Conservation (phyloP, 2,888 invertebrate genomes). For the Ormyrus nitidulus region DNA sequence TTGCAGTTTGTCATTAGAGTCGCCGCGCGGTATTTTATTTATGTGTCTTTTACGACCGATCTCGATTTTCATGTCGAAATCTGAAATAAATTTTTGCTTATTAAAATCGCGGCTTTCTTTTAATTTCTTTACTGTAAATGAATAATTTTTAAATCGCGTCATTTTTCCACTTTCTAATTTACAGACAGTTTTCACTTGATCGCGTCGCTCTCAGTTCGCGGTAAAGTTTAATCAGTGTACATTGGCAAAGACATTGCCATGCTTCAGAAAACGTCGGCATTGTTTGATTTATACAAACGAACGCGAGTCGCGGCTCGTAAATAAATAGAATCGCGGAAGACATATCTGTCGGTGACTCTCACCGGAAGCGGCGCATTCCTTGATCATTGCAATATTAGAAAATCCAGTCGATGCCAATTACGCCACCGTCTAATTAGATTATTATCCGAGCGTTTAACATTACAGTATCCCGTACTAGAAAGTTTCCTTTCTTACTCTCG, state of each 20-base stretch:
- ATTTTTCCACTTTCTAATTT: slow-evolving; percentile 8
- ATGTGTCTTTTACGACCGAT: slow-evolving; percentile 43
- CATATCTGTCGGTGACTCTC: too few relatives aligned
- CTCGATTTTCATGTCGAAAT: slow-evolving; percentile 42
- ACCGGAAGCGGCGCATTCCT: too few relatives aligned
- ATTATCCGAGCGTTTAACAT: neutral
- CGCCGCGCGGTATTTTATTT: slow-evolving; percentile 33
- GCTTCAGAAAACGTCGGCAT: slow-evolving; percentile 17
- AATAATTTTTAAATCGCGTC: neutral
- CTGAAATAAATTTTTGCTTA: neutral
- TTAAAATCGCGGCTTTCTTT: too few relatives aligned
- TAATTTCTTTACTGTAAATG: too few relatives aligned
- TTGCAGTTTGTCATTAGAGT: slow-evolving; percentile 42
- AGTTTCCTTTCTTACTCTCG: neutral
- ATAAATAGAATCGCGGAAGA: slow-evolving; percentile 26
- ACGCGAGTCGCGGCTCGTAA: neutral
- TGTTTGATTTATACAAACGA: neutral
- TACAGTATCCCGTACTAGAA: neutral
- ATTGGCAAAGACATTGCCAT: slow-evolving; percentile 13
- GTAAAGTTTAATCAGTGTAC: too few relatives aligned
- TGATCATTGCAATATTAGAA: neutral
- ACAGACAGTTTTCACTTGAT: neutral
- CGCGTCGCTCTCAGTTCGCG: too few relatives aligned
- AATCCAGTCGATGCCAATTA: neutral
- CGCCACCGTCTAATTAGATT: slow-evolving; percentile 3